phyloP scores from a whole-genome alignment of 1,140 invertebrate species.

The Hormaphis cornu region DNA sequence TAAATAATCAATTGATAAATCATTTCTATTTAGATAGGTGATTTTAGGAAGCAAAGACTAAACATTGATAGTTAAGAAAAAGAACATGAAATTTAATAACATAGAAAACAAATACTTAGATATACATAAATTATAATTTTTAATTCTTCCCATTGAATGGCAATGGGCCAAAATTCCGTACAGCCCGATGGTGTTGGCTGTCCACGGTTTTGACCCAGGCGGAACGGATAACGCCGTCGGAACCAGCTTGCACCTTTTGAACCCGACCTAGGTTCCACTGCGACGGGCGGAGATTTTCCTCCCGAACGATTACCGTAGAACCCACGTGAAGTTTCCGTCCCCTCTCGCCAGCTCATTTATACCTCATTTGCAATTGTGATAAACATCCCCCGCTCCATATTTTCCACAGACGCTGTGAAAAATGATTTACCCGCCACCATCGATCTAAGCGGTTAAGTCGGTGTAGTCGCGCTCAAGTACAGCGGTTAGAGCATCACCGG shows the following conservation, averaged over 20 bases:
- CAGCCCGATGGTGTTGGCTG: not conserved
- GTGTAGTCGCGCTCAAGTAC: not conserved
- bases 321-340: not conserved
- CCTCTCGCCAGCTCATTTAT: not conserved
- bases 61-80: too few relatives aligned
- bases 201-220: not conserved
- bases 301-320: not conserved
- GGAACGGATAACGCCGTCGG: not conserved
- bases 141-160: not conserved
- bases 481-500: slow-evolving; percentile 38
- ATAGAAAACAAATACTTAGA: too few relatives aligned
- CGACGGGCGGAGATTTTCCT: not conserved
- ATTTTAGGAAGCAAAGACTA: too few relatives aligned
- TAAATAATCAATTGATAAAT: too few relatives aligned
- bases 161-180: not conserved
- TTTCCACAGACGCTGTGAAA: not conserved
- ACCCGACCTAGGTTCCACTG: not conserved
- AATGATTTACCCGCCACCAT: not conserved
- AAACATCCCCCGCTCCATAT: not conserved
- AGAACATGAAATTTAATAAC: too few relatives aligned
- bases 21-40: too few relatives aligned
- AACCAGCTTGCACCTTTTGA: not conserved
- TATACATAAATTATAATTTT: too few relatives aligned
- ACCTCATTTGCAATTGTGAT: not conserved
- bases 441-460: not conserved